These are phyloP conservation scores for Dicentrarchus labrax DNA, from an alignment of 2,113 vertebrate genomes.

Conservation along the genomic window DNA sequence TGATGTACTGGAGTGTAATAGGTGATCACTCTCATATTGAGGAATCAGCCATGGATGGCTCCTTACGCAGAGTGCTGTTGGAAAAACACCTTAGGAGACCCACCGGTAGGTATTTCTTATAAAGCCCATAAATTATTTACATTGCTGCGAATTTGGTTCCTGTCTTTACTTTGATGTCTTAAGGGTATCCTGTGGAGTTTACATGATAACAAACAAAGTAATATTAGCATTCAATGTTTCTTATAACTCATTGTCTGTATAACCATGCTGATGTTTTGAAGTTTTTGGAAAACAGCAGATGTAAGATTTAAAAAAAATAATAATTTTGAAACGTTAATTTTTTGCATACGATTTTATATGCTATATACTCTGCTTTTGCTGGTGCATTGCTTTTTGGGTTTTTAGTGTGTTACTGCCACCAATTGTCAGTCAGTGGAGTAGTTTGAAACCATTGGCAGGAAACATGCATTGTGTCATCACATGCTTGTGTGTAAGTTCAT, in stretches of 20 bases:
- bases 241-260: background rate
- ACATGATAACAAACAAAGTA: background rate
- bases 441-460: background rate
- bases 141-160: background rate
- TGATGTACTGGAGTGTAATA: slow-evolving; percentile 99
- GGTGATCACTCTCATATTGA: slow-evolving; percentile 97
- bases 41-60: slow-evolving; percentile 97
- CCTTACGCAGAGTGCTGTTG: slow-evolving; percentile 92
- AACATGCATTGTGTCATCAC: background rate
- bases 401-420: too few relatives aligned
- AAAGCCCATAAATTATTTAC: background rate
- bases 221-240: background rate
- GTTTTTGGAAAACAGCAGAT: too few relatives aligned
- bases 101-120: slow-evolving; percentile 85
- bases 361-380: background rate
- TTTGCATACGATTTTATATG: too few relatives aligned
- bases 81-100: slow-evolving; percentile 96
- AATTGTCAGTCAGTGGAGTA: background rate
- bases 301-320: too few relatives aligned
- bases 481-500: background rate
- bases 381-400: too few relatives aligned
- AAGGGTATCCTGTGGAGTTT: background rate
- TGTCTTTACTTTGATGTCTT: background rate
- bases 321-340: too few relatives aligned
- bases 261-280: too few relatives aligned